Percentiles rank a stretch among this genome's conserved stretches.
phyloP scores from a whole-genome alignment of 1,140 invertebrate genomes.

The Zaprionus inermis region DNA sequence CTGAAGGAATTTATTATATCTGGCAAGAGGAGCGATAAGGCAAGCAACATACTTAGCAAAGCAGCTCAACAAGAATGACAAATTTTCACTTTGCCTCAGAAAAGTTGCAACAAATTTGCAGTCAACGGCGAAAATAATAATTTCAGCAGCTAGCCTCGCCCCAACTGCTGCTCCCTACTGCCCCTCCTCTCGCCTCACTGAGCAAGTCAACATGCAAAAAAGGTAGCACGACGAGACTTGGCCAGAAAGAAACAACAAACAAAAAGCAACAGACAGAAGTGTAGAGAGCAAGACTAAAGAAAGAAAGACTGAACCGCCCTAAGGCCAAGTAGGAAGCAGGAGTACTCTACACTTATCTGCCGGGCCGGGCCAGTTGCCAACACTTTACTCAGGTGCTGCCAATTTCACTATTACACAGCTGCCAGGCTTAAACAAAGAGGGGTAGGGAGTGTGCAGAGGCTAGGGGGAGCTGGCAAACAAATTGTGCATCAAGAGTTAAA shows the following conservation, averaged over 20 bases:
- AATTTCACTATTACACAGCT: constrained; percentile 76
- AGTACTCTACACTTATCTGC: constrained; percentile 69
- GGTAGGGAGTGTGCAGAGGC: too few species aligned
- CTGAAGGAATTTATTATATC: constrained; percentile 81
- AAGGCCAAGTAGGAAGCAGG: constrained; percentile 24
- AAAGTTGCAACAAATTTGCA: constrained; percentile 78
- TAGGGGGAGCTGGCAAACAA: constrained; percentile 45
- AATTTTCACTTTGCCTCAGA: constrained; percentile 76
- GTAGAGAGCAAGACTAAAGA: constrained; percentile 16
- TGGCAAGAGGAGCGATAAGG: constrained; percentile 18
- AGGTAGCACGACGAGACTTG: constrained; percentile 32
- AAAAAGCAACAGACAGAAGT: neutral
- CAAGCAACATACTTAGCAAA: constrained; percentile 45
- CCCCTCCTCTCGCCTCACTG: neutral
- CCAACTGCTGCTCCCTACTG: neutral
- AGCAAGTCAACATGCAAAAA: constrained; percentile 25
- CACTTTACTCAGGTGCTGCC: constrained; percentile 75
- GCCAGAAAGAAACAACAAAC: constrained; percentile 20
- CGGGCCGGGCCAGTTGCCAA: constrained; percentile 50
- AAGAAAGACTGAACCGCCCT: too few species aligned
- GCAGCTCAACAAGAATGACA: constrained; percentile 75
- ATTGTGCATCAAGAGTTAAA: constrained; percentile 72
- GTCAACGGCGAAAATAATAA: constrained; percentile 71
- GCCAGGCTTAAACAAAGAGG: constrained; percentile 42
- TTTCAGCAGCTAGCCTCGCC: constrained; percentile 25